A percentile compares a stretch with the other conserved stretches of the same genome.
Evolutionary conservation across 2,113 vertebrate genomes (phyloP).

Genomic region (Alexandromys fortis): DNA sequence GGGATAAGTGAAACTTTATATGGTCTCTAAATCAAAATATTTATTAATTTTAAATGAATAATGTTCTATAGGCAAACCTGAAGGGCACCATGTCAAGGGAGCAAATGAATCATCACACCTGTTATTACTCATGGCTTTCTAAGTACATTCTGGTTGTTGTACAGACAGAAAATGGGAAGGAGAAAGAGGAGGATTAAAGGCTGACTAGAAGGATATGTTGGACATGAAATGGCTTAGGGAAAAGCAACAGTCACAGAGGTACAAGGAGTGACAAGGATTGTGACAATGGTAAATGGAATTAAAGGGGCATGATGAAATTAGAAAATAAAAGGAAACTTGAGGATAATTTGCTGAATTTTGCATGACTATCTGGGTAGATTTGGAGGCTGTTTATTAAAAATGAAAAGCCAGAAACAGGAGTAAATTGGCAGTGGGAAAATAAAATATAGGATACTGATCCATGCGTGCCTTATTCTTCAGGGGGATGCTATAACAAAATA

Average conservation of each 20-base stretch:
- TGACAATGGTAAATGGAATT: background rate
- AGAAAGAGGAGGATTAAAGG: background rate
- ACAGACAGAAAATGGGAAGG: background rate
- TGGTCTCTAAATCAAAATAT: background rate
- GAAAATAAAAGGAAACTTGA: background rate
- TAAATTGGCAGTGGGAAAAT: background rate
- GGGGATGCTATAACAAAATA: background rate
- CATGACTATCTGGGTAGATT: background rate
- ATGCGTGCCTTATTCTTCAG: background rate
- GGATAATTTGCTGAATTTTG: background rate
- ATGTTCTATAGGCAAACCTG: background rate
- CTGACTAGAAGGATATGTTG: background rate
- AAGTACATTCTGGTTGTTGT: background rate
- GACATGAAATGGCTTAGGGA: background rate
- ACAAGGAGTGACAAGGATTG: background rate
- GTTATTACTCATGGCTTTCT: background rate
- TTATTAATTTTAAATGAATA: conserved; percentile 13
- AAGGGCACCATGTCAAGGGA: no score
- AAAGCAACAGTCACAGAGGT: no score
- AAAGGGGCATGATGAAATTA: background rate
- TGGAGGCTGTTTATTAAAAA: background rate
- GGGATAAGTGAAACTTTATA: background rate
- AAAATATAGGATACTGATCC: background rate
- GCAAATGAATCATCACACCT: background rate
- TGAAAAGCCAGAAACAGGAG: background rate